phyloP scores from a whole-genome alignment of 2,113 vertebrate species.

The Psephotus haematonotus region DNA sequence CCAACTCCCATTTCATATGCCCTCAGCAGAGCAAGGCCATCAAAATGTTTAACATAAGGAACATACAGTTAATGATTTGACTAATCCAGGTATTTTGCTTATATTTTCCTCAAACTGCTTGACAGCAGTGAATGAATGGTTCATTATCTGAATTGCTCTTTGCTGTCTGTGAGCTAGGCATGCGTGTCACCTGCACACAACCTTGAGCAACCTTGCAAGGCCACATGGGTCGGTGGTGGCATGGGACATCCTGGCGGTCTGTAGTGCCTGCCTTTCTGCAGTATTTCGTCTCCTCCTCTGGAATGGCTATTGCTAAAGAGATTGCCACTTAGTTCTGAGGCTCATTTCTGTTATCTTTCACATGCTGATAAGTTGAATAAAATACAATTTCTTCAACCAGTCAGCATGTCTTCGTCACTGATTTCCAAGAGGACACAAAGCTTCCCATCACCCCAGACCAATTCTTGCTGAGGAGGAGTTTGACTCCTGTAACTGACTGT shows the following conservation, averaged over 20 bases:
- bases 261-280: rapidly evolving
- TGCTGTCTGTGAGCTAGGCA: background rate
- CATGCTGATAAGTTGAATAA: conserved; percentile 37
- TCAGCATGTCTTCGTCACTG: background rate
- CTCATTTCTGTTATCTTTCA: conserved; percentile 33
- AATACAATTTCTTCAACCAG: conserved; percentile 25
- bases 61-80: rapidly evolving
- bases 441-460: background rate
- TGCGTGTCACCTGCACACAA: background rate
- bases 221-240: rapidly evolving
- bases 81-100: background rate
- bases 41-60: rapidly evolving
- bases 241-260: rapidly evolving
- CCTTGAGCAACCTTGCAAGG: background rate
- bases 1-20: background rate
- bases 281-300: background rate
- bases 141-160: rapidly evolving
- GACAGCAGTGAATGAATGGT: rapidly evolving
- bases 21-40: background rate
- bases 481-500: background rate
- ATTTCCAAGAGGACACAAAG: background rate
- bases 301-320: background rate
- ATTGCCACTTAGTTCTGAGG: background rate
- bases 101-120: rapidly evolving
- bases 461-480: background rate